A percentile compares a stretch with the other conserved stretches of the same genome.
Evolutionary conservation across 2,113 vertebrate species (phyloP).

Genomic region (Dasyprocta punctata): DNA sequence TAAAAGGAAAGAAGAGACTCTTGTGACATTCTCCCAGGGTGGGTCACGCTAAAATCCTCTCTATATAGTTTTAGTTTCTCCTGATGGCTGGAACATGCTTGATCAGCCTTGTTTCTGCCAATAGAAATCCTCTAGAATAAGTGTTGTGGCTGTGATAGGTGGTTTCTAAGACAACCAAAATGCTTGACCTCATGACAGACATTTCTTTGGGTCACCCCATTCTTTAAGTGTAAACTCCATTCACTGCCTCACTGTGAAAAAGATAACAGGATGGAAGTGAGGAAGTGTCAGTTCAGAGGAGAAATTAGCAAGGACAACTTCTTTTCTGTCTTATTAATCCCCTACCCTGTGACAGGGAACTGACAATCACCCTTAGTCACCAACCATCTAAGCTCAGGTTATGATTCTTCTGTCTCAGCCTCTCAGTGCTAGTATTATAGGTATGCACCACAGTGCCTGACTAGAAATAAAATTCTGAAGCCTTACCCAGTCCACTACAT

Average conservation of each 20-base stretch:
- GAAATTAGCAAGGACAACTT: not conserved
- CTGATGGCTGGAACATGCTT: not conserved
- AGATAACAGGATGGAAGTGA: not conserved
- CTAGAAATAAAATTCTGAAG: not conserved
- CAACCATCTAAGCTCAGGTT: not conserved
- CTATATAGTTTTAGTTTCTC: not conserved
- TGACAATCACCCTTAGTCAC: not conserved
- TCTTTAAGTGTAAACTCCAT: fast-evolving
- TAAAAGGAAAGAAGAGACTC: not conserved
- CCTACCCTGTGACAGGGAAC: too few relatives aligned
- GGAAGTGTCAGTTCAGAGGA: not conserved
- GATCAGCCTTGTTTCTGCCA: not conserved
- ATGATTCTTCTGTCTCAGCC: not conserved
- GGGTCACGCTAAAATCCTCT: fast-evolving
- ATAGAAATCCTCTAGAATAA: not conserved
- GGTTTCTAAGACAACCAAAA: too few relatives aligned
- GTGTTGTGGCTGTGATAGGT: not conserved
- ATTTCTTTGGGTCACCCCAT: too few relatives aligned
- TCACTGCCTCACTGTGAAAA: not conserved
- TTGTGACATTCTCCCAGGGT: not conserved
- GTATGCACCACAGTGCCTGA: too few relatives aligned
- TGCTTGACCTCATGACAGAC: fast-evolving
- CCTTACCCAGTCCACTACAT: too few relatives aligned
- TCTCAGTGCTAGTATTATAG: not conserved
- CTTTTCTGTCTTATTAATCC: not conserved